Base-by-base conservation (phyloP, 2,888 invertebrate species). In the Plebejus anna region DNA sequence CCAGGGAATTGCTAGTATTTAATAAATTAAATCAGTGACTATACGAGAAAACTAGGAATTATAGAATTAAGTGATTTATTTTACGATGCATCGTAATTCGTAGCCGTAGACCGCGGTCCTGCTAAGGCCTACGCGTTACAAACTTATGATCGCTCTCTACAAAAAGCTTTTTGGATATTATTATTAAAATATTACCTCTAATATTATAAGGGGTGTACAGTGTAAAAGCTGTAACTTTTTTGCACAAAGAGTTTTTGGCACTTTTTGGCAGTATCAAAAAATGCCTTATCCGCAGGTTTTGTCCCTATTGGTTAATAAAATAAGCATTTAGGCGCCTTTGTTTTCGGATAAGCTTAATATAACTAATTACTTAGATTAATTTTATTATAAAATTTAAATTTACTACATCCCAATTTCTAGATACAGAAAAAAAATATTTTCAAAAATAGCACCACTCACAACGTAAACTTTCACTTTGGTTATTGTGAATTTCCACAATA, bases 381-480 rank as follows among this genome's bases (percentile, higher is more conserved):
- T 32, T 32, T 4, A 42, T 55, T 16, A 16, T 1, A 55, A 55
- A 55, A 16, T 0, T 47, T 9, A 47, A 42, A 2, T 13, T 51
- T 51, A 13, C 51, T 51, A 9, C 28, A 66, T 66, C 16, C 4
- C 28, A 61, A 3, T 2, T 66, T 61, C 28, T 22, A 6, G 22
- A 11, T 66, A 32, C 11, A 32, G 5, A 66, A 32, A 32, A 66
- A 66, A 66, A 61, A 59, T 76, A 22, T n/a, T 22, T 75, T 61
- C 3, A 16, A 73, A 72, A 28, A 51, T 51, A 42, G 38, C 22
- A 22, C 38, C 7, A 42, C 36, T 36, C n/a, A 70, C 70, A 55
- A 32, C 51, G 32, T 55, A 73, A 73, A 73, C 55, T 73, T 55
- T 73, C 73, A 73, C 73, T 73, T 55, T 73, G 55, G 73, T 22